A percentile compares a stretch with the other conserved stretches of the same genome.
Evolutionary conservation across 1,140 invertebrate genomes (phyloP).

Genomic region (Drosophila tristis): DNA sequence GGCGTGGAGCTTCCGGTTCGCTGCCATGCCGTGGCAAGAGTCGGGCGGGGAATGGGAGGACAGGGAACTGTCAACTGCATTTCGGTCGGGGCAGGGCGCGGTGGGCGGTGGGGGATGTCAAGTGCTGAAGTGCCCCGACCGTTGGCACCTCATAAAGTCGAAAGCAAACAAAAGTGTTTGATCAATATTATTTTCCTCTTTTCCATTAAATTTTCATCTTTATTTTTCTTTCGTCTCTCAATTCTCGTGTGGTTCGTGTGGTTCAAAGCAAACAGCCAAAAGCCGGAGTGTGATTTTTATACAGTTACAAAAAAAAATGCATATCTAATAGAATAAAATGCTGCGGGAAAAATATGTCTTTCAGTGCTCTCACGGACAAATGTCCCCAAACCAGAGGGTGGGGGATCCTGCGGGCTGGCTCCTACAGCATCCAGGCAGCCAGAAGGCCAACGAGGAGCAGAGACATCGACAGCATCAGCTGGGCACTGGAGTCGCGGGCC

Average conservation of each 20-base stretch:
- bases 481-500: slow-evolving; percentile 63
- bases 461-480: slow-evolving; percentile 31
- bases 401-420: too few species aligned
- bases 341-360: slow-evolving; percentile 10
- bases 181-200: slow-evolving; percentile 14
- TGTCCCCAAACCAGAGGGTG: not conserved
- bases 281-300: not conserved
- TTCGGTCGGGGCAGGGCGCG: too few species aligned
- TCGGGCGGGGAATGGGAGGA: not conserved
- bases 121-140: slow-evolving; percentile 19
- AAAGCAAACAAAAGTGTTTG: slow-evolving; percentile 29
- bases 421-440: slow-evolving; percentile 29
- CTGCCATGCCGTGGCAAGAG: not conserved
- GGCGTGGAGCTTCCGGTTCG: slow-evolving; percentile 69
- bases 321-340: slow-evolving; percentile 3
- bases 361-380: not conserved
- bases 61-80: slow-evolving; percentile 23
- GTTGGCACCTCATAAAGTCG: slow-evolving; percentile 40
- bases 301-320: slow-evolving; percentile 3
- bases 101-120: slow-evolving; percentile 1
- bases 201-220: slow-evolving; percentile 14
- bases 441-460: slow-evolving; percentile 46
- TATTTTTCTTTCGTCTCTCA: slow-evolving; percentile 11
- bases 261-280: slow-evolving; percentile 7
- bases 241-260: too few species aligned